phyloP scores from a whole-genome alignment of 2,797 vertebrate species.

The Acanthurus tractus region DNA sequence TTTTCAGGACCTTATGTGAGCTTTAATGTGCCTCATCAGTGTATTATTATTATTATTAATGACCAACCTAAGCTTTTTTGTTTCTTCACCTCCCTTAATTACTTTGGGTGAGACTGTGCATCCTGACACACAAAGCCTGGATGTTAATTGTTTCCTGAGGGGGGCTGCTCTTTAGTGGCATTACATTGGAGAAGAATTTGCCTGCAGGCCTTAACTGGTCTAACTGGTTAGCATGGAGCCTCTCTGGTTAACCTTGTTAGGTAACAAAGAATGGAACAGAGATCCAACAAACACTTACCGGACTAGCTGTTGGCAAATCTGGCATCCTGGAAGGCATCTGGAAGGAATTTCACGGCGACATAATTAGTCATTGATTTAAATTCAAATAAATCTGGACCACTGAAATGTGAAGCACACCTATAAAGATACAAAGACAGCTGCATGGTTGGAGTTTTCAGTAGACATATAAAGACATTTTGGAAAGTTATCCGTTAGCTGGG shows the following conservation, averaged over 20 bases:
- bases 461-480: conserved; percentile 35
- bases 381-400: background rate
- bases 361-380: conserved; percentile 21
- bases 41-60: background rate
- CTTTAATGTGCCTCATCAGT: background rate
- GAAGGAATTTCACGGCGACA: conserved; percentile 63
- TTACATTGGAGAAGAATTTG: conserved; percentile 33
- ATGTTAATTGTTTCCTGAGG: conserved; percentile 66
- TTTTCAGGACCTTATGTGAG: background rate
- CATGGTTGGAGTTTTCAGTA: conserved; percentile 1
- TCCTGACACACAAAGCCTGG: conserved; percentile 59
- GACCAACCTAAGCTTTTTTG: background rate
- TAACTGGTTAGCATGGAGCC: conserved; percentile 16
- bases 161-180: conserved; percentile 33
- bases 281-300: conserved; percentile 86
- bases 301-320: conserved; percentile 98
- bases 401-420: background rate
- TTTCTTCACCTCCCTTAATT: conserved; percentile 9
- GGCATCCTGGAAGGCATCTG: conserved; percentile 99
- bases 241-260: conserved; percentile 19
- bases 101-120: conserved; percentile 28
- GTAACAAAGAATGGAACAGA: conserved; percentile 32
- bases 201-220: conserved; percentile 6
- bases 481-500: conserved; percentile 53
- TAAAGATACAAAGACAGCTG: background rate